Conservation (phyloP, 1,140 invertebrate genomes). For the Nephila pilipes region DNA sequence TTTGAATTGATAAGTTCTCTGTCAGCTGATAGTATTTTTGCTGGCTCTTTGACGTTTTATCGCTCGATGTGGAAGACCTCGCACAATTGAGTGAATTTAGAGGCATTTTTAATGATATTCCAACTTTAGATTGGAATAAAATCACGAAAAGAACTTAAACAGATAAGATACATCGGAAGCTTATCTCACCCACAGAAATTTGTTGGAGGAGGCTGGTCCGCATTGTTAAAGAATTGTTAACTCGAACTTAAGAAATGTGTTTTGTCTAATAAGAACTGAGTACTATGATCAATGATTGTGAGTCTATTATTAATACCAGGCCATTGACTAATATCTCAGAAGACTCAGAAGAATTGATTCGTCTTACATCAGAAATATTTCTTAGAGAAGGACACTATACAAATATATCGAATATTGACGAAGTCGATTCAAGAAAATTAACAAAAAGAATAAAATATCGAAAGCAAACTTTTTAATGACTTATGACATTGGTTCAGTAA, state of each 20-base stretch:
- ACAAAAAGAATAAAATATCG: too few relatives aligned
- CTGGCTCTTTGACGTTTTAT: slow-evolving; percentile 80
- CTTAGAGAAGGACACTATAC: too few relatives aligned
- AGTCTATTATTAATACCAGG: background rate
- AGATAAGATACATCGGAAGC: background rate
- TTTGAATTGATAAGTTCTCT: slow-evolving; percentile 80
- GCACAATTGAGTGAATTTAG: slow-evolving; percentile 81
- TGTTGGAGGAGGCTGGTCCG: background rate
- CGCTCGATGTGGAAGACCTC: slow-evolving; percentile 79
- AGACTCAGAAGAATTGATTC: slow-evolving; percentile 31
- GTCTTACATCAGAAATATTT: too few relatives aligned
- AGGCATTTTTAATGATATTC: slow-evolving; percentile 68
- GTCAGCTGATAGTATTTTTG: slow-evolving; percentile 80
- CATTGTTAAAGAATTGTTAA: slow-evolving; percentile 6
- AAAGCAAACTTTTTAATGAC: too few relatives aligned
- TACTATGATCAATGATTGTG: background rate
- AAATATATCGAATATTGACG: too few relatives aligned
- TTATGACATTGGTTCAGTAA: too few relatives aligned
- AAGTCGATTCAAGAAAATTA: too few relatives aligned
- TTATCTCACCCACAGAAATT: slow-evolving; percentile 7
- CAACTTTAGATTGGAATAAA: slow-evolving; percentile 16
- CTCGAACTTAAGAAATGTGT: background rate
- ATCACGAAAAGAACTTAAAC: background rate
- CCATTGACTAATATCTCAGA: slow-evolving; percentile 35
- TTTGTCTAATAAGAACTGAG: slow-evolving; percentile 24